Percentiles rank a stretch among this genome's conserved stretches.
Conservation (phyloP, 2,888 invertebrate genomes). For the Catocala nupta region DNA sequence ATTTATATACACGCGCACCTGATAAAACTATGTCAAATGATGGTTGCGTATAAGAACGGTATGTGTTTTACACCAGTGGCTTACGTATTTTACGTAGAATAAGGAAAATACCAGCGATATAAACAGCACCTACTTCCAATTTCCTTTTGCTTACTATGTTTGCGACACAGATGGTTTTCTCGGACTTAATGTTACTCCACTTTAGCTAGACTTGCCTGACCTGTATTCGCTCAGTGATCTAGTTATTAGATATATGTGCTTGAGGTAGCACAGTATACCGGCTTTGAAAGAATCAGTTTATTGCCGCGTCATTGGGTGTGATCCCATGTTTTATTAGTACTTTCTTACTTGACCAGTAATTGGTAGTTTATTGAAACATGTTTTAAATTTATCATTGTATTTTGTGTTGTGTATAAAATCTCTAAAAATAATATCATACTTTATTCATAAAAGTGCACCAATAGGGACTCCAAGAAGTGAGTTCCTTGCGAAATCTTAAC, state of each 20-base stretch:
- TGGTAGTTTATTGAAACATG: no score
- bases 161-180: conserved; percentile 16
- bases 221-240: conserved; percentile 14
- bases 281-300: not conserved
- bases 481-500: no score
- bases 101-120: conserved; percentile 11
- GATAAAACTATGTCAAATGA: conserved; percentile 16
- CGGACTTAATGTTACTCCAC: conserved; percentile 18
- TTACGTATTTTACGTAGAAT: not conserved
- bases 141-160: conserved; percentile 29
- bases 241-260: conserved; percentile 21
- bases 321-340: no score
- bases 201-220: conserved; percentile 16
- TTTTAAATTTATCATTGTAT: no score
- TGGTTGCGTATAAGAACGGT: not conserved
- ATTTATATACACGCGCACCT: conserved; percentile 17
- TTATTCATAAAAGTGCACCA: no score
- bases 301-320: not conserved
- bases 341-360: no score
- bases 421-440: no score
- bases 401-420: no score
- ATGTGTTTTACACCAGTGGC: not conserved
- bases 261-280: not conserved
- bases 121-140: conserved; percentile 22
- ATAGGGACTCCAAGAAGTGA: no score